Percentiles rank a stretch among this genome's conserved stretches.
Conservation (phyloP, 2,888 invertebrate genomes). For the Drosophila falleni region DNA sequence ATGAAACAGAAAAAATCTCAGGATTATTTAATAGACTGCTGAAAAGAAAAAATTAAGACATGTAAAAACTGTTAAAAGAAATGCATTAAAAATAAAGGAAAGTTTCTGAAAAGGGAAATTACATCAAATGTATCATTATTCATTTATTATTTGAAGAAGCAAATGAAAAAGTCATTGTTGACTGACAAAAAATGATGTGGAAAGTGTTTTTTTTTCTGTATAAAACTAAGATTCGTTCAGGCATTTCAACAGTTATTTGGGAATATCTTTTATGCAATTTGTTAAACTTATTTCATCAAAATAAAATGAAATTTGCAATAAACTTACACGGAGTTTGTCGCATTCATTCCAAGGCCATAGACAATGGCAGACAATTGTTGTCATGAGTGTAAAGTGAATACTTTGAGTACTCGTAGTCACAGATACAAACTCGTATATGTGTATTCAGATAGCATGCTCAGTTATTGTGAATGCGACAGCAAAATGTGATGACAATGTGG, state of each 20-base stretch:
- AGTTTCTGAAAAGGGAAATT: not conserved
- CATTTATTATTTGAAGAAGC: not conserved
- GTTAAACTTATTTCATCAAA: conserved; percentile 15
- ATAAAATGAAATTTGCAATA: conserved; percentile 32
- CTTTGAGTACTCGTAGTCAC: conserved; percentile 6
- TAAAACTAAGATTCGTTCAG: not conserved
- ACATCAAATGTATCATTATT: not conserved
- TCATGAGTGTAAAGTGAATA: conserved; percentile 23
- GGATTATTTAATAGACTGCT: no score
- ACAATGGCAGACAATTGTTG: conserved; percentile 35
- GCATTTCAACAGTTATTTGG: not conserved
- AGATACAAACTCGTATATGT: no score
- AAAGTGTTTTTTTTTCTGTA: conserved; percentile 4
- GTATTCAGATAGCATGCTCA: not conserved
- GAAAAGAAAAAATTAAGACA: not conserved
- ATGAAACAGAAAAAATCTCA: no score
- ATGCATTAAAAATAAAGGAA: not conserved
- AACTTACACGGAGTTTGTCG: conserved; percentile 28
- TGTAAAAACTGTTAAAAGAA: not conserved
- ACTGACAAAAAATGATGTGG: not conserved
- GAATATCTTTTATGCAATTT: conserved; percentile 15
- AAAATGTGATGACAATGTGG: conserved; percentile 77
- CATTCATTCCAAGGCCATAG: conserved; percentile 43
- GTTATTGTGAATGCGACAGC: conserved; percentile 41
- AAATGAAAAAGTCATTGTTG: not conserved